phyloP scores from a whole-genome alignment of 2,113 vertebrate genomes.

The Polypterus bichir region DNA sequence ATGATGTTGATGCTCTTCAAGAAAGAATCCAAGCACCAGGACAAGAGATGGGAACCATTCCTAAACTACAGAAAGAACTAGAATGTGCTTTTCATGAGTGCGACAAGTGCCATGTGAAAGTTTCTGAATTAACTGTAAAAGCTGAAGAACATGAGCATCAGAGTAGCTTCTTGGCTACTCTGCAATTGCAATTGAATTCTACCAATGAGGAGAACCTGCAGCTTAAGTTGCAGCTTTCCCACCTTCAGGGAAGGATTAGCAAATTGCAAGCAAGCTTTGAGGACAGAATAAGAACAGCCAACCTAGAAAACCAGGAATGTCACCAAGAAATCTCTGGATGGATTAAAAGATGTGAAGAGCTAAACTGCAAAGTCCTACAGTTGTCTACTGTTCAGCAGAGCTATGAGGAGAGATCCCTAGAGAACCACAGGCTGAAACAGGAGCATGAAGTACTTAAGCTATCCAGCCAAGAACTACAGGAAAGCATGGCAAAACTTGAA shows the following conservation, averaged over 20 bases:
- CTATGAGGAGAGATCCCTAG: slow-evolving; percentile 34
- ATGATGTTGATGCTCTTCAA: slow-evolving; percentile 1
- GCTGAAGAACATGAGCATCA: slow-evolving; percentile 29
- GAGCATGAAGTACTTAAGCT: slow-evolving; percentile 31
- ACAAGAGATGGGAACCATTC: slow-evolving; percentile 1
- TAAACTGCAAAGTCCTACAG: slow-evolving; percentile 26
- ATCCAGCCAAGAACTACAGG: slow-evolving; percentile 25
- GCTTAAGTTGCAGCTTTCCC: slow-evolving; percentile 38
- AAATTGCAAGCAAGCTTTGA: slow-evolving; percentile 37
- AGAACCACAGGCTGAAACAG: slow-evolving; percentile 26
- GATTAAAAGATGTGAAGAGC: slow-evolving; percentile 27
- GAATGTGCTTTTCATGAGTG: slow-evolving; percentile 25
- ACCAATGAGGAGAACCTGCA: slow-evolving; percentile 42
- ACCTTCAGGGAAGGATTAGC: slow-evolving; percentile 41
- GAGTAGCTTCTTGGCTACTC: slow-evolving; percentile 16
- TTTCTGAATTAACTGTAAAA: slow-evolving; percentile 25
- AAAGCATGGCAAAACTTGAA: slow-evolving; percentile 26
- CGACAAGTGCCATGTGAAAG: slow-evolving; percentile 27
- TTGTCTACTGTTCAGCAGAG: slow-evolving; percentile 21
- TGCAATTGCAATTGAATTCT: slow-evolving; percentile 39
- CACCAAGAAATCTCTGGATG: slow-evolving; percentile 31
- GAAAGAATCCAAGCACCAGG: background rate
- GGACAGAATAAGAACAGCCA: slow-evolving; percentile 28
- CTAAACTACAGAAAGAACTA: background rate
- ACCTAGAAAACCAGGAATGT: slow-evolving; percentile 39